A percentile compares a stretch with the other conserved stretches of the same genome.
These are phyloP conservation scores for Plagodis pulveraria DNA, from an alignment of 2,888 invertebrate genomes.

Conservation along the genomic window DNA sequence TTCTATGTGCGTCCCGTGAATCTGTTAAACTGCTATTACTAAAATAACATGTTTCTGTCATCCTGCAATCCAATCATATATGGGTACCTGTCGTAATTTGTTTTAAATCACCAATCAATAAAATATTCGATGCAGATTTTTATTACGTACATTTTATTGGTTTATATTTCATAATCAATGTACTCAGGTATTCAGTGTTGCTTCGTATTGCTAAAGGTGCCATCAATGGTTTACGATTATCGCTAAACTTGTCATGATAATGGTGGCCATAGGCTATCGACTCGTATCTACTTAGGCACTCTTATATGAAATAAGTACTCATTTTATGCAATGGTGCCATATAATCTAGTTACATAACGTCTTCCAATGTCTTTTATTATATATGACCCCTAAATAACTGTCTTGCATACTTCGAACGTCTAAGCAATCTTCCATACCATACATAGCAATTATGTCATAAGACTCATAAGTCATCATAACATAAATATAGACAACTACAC, in stretches of 20 bases:
- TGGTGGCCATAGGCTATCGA: slow-evolving; percentile 26
- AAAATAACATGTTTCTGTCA: neutral
- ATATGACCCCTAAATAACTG: slow-evolving; percentile 12
- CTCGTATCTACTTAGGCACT: slow-evolving; percentile 24
- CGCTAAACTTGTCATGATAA: slow-evolving; percentile 42
- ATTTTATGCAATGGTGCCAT: slow-evolving; percentile 20
- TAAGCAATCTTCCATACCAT: slow-evolving; percentile 1
- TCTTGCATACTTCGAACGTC: no score
- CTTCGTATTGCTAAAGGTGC: slow-evolving; percentile 55
- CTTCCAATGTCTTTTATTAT: slow-evolving; percentile 5
- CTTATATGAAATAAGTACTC: slow-evolving; percentile 13
- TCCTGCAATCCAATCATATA: slow-evolving; percentile 6
- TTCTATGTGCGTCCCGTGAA: no score
- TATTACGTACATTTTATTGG: slow-evolving; percentile 37
- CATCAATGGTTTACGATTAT: slow-evolving; percentile 55
- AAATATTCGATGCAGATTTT: slow-evolving; percentile 43
- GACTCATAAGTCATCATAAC: no score
- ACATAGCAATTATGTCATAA: slow-evolving; percentile 16
- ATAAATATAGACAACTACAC: neutral
- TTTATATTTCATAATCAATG: slow-evolving; percentile 49
- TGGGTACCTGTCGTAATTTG: slow-evolving; percentile 24
- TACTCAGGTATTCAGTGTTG: slow-evolving; percentile 57
- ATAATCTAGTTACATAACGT: neutral
- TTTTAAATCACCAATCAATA: slow-evolving; percentile 35
- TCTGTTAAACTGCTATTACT: no score